Evolutionary conservation across 1,140 invertebrate genomes (phyloP), one percentile per base, ranked within the genome.

Genomic region (Papilio helenus): DNA sequence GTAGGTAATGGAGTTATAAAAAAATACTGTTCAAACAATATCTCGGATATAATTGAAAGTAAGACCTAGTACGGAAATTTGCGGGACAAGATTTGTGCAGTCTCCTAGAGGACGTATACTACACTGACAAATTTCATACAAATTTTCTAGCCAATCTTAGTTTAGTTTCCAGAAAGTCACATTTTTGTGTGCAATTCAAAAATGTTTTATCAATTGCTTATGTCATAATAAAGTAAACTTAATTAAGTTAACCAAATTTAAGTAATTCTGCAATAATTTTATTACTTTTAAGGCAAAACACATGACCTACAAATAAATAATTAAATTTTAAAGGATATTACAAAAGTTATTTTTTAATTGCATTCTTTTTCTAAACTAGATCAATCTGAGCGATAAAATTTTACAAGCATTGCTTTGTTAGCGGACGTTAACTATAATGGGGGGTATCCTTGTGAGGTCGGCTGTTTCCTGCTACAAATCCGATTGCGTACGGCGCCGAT

Each of bases 381-480:
- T 74, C 72, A 49, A 49, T 51, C 42, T 23, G 23, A 16, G 42
- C 46, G 72, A 74, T 74, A 74, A 74, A 74, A 74, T 51, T 46
- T 74, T 49, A 74, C 20, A 14, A 49, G 18, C 49, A 34, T 68
- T 68, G 61, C 26, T 68, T 61, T 61, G 73, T 76, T 76, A 29
- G 46, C 44, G 46, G 10, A 5, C 23, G 14, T 29, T 76, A 23
- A 76, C 29, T 39, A 55, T 26, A 76, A 29, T 68, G 61, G 46
- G 73, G 26, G 44, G 46, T 34, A 55, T 76, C 73, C 73, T 76
- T 76, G 73, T 58, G 73, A 76, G 49, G 46, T 58, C 73, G 49
- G 14, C 29, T 55, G 73, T 58, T 76, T 76, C 73, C 73, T 76
- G 73, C 73, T 34, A 76, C 73, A 58, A 76, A 76, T 76, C 73